Evolutionary conservation across 1,140 invertebrate species (phyloP), one percentile per base, ranked within the genome.

Genomic region (Nixonia krombeini): DNA sequence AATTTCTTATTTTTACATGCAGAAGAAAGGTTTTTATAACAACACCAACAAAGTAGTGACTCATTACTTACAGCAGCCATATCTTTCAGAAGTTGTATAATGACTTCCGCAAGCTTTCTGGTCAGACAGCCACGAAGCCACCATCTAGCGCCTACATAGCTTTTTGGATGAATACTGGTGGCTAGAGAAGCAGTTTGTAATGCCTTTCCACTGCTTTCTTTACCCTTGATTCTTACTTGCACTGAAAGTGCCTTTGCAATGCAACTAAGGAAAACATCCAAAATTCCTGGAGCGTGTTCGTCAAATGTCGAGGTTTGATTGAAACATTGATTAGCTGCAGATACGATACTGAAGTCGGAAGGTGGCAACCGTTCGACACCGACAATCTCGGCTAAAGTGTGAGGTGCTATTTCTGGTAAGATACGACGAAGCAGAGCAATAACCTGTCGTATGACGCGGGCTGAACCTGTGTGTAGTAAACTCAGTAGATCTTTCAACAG

Each of bases 371-470:
- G 76, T 9, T 88, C 86, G 0, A 94, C 89, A 1, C 88, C 89
- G 13, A 93, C 81, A 5, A 95, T 88, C 56, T 86, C 87, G 0
- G 88, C 90, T 29, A 93, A 87, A 21, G 84, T 86, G 46, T 87
- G 85, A 0, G 91, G 91, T 6, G 91, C 88, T 9, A 96, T 92
- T 83, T 94, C 92, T 0, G 94, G 93, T n/a, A 96, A 77, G 51
- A 96, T 94, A 73, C 94, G 87, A 28, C 92, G 84, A 10, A 96
- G 77, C 1, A 96, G 83, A 1, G 92, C 90, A 15, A 89, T 93
- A 12, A 98, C 94, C 87, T 98, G 96, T 81, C 96, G 88, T 79
- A 98, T 96, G 0, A 98, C 95, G 50, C 96, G 87, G 37, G 96
- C 95, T 59, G 96, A 96, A 29, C 96, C 96, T 1, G 95, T 97